Conservation (phyloP, 2,888 invertebrate species). For the Alsophila aescularia region DNA sequence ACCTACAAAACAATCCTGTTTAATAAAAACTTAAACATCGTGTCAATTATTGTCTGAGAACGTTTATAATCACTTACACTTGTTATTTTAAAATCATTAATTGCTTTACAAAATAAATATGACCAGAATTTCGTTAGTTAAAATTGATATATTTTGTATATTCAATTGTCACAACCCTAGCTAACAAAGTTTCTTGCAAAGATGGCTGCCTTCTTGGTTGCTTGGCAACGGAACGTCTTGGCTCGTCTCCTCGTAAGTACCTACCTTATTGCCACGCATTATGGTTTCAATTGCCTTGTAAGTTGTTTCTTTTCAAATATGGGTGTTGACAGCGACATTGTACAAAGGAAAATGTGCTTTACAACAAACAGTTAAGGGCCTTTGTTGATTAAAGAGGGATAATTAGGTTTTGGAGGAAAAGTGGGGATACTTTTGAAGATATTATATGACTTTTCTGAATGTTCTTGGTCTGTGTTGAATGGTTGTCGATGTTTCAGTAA, state of each 20-base stretch:
- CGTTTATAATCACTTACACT: no score
- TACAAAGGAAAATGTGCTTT: conserved; percentile 38
- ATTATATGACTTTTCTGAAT: neutral
- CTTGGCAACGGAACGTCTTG: conserved; percentile 64
- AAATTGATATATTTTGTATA: no score
- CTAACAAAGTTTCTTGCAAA: conserved; percentile 65
- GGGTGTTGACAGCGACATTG: conserved; percentile 33
- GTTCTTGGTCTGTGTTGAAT: neutral
- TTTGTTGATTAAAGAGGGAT: conserved; percentile 30
- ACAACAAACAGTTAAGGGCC: conserved; percentile 30
- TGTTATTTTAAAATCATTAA: no score
- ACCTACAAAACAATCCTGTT: no score
- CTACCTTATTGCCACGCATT: conserved; percentile 42
- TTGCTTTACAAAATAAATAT: neutral
- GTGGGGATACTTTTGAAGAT: conserved; percentile 17
- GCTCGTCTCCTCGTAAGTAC: conserved; percentile 38
- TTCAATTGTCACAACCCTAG: no score
- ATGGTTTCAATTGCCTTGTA: conserved; percentile 34
- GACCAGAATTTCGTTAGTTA: no score
- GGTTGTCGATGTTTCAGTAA: neutral
- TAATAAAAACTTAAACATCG: no score
- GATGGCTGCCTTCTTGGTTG: conserved; percentile 71
- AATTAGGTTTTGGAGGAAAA: conserved; percentile 29
- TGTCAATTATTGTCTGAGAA: no score
- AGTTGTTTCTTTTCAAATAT: conserved; percentile 30